These are phyloP conservation scores for Nesospiza acunhae DNA, from an alignment of 2,113 vertebrate genomes.

Conservation along the genomic window DNA sequence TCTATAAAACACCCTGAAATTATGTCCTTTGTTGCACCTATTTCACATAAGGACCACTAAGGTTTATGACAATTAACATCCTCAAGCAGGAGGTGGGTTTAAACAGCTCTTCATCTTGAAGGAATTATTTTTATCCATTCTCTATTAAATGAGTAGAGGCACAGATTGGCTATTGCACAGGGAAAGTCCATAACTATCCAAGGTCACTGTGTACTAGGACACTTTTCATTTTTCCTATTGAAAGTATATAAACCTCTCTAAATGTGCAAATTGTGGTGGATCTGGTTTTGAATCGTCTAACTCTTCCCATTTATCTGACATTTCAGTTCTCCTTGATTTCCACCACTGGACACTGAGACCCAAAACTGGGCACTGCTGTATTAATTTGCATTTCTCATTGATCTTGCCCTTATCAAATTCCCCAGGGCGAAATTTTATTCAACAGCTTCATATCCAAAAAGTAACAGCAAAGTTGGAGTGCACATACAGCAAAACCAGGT, in stretches of 20 bases:
- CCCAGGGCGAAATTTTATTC: background rate
- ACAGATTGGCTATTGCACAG: background rate
- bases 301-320: background rate
- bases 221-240: background rate
- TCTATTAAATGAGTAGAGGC: background rate
- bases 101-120: background rate
- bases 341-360: background rate
- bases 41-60: background rate
- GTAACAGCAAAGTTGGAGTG: background rate
- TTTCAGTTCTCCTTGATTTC: background rate
- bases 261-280: background rate
- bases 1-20: background rate
- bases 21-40: background rate
- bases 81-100: background rate
- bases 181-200: background rate
- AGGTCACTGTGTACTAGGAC: background rate
- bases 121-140: background rate
- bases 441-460: background rate
- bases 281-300: background rate
- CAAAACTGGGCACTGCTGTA: fast-evolving
- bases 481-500: background rate
- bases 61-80: background rate
- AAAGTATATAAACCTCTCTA: background rate
- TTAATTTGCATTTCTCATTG: background rate
- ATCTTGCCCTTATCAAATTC: background rate